Conservation (phyloP, 2,888 invertebrate genomes). For the Smittia aterrima region DNA sequence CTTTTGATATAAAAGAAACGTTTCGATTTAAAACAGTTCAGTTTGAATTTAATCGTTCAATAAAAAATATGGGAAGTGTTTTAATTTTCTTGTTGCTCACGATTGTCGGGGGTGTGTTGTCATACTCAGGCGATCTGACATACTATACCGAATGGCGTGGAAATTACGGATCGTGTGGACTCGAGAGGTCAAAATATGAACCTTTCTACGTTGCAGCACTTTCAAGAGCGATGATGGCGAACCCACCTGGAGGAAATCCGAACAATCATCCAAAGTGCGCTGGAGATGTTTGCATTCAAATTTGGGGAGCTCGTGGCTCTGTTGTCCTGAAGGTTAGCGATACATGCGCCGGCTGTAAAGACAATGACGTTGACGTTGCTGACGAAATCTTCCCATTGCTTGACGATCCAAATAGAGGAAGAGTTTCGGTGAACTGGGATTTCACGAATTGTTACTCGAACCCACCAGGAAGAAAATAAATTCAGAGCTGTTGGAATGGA, state of each 20-base stretch:
- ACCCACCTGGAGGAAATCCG: slow-evolving; percentile 8
- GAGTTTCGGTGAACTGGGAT: slow-evolving; percentile 17
- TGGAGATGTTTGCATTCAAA: neutral
- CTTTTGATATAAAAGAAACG: too few relatives aligned
- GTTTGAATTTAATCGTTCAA: too few relatives aligned
- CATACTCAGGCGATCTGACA: slow-evolving; percentile 17
- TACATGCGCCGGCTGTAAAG: slow-evolving; percentile 4
- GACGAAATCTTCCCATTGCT: neutral
- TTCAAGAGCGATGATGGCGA: neutral
- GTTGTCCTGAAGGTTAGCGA: slow-evolving; percentile 27
- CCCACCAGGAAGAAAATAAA: neutral
- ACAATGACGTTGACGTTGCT: slow-evolving; percentile 28
- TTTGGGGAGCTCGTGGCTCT: neutral
- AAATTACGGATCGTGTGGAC: slow-evolving; percentile 24
- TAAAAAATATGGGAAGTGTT: too few relatives aligned
- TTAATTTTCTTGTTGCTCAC: too few relatives aligned
- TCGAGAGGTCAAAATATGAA: slow-evolving; percentile 1
- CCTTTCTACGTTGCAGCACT: slow-evolving; percentile 11
- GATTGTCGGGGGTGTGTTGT: too few relatives aligned
- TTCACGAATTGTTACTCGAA: neutral
- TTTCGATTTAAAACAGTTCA: too few relatives aligned
- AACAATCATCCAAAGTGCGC: slow-evolving; percentile 25
- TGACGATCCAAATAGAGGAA: neutral
- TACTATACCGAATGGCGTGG: slow-evolving; percentile 11
- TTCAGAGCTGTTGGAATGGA: too few relatives aligned